Base-by-base conservation (phyloP, 92 coral and sea anemone species). In the Galaxea fascicularis region DNA sequence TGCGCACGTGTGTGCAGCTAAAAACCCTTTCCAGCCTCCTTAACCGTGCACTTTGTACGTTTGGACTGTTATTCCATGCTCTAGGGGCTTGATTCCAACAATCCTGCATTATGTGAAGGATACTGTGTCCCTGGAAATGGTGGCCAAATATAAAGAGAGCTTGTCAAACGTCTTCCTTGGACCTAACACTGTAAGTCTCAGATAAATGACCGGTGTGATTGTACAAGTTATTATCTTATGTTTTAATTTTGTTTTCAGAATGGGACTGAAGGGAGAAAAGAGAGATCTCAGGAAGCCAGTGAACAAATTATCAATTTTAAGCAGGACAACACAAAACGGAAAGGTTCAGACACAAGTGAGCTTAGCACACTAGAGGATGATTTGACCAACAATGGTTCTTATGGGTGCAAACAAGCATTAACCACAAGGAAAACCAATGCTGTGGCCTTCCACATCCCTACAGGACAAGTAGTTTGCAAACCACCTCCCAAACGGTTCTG, bases 401-500 rank as follows among this genome's bases (percentile, higher is more conserved):
- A 27, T 71, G 78, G 26, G 15, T 39, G 41, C 20, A 74, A 53
- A 22, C 75, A 71, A 74, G 66, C 57, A 73, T 73, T 74, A 79
- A 69, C 49, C 21, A 20, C 71, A 68, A 74, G 31, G 58, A 74
- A 52, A 41, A 17, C 84, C 49, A 79, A 68, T 44, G 85, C 88
- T 21, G 57, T 90, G 35, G 84, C 94, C 69, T 93, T 93, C 78
- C 83, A 71, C 60, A 89, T 93, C 65, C 82, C 91, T 44, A 46
- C 79, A 39, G 94, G 79, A 31, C 78, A 91, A 67, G 46, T 86
- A 52, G 77, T 59, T 39, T 70, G 77, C 24, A 85, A 67, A 71
- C 92, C 80, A 53, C 90, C 88, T 51, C 96, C 94, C 8, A 90
- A 93, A 59, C 78, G 85, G 25, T 63, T 93, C 71, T 73, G 79